phyloP scores from a whole-genome alignment of 1,140 invertebrate species.

The Armadillidium nasatum region DNA sequence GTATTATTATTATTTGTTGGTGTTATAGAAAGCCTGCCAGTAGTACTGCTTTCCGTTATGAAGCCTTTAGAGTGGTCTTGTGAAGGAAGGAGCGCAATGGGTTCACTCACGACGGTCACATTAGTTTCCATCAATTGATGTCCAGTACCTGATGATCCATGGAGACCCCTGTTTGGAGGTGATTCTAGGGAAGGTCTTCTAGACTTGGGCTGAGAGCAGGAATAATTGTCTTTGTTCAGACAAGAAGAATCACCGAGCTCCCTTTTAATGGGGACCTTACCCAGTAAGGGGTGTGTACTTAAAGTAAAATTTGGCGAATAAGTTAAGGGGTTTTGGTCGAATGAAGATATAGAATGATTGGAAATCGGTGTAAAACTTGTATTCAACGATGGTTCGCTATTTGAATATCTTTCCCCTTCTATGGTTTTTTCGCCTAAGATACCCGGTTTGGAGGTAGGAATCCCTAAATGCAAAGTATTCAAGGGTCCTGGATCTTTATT shows the following conservation, averaged over 20 bases:
- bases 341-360: not conserved
- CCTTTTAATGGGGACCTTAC: not conserved
- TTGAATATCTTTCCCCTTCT: not conserved
- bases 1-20: slow-evolving; percentile 43
- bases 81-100: slow-evolving; percentile 20
- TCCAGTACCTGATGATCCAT: not conserved
- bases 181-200: not conserved
- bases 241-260: not conserved
- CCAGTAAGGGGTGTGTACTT: not conserved
- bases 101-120: slow-evolving; percentile 28
- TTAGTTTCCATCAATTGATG: slow-evolving; percentile 35
- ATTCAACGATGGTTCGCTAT: not conserved
- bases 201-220: not conserved
- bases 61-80: slow-evolving; percentile 34
- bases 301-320: not conserved
- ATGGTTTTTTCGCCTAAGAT: not conserved
- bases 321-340: not conserved
- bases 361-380: not conserved
- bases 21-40: slow-evolving; percentile 36
- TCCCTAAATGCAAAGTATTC: not conserved
- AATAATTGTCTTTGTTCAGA: not conserved
- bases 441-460: not conserved
- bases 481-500: not conserved
- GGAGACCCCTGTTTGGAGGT: not conserved
- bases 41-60: slow-evolving; percentile 36